A percentile compares a stretch with the other conserved stretches of the same genome.
These are phyloP conservation scores for Idaea straminata DNA, from an alignment of 2,888 invertebrate genomes.

Conservation along the genomic window DNA sequence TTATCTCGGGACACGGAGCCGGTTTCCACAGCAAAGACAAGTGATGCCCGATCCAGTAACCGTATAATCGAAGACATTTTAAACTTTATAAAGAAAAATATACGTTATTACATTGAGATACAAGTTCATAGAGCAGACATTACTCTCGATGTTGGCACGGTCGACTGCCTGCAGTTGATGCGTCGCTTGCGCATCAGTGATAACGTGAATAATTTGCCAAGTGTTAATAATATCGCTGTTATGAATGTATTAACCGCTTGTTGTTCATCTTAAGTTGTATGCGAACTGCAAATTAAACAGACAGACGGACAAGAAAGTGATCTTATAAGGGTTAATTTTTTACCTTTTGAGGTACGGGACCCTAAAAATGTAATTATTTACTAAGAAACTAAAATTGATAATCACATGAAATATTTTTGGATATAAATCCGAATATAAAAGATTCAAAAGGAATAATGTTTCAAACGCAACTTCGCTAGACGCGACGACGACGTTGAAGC, in stretches of 20 bases:
- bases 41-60: constrained; percentile 45
- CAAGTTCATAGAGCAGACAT: constrained; percentile 3
- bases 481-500: constrained; percentile 35
- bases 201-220: constrained; percentile 54
- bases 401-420: constrained; percentile 2
- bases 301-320: neutral
- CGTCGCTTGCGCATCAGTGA: constrained; percentile 42
- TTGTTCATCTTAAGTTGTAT: constrained; percentile 16
- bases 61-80: constrained; percentile 36
- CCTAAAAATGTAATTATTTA: neutral
- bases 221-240: constrained; percentile 48
- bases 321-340: too few species aligned
- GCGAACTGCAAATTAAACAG: neutral
- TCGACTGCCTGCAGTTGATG: constrained; percentile 25
- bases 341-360: too few species aligned
- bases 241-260: constrained; percentile 31
- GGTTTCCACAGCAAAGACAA: constrained; percentile 36
- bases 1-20: constrained; percentile 37
- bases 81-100: constrained; percentile 7
- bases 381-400: neutral
- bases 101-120: constrained; percentile 10
- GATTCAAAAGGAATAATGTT: constrained; percentile 39
- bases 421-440: constrained; percentile 29
- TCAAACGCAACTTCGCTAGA: constrained; percentile 25
- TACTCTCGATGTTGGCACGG: constrained; percentile 16